Percentiles rank a stretch among this genome's conserved stretches.
Conservation (phyloP, 2,888 invertebrate genomes). For the Rhorus exstirpatorius region DNA sequence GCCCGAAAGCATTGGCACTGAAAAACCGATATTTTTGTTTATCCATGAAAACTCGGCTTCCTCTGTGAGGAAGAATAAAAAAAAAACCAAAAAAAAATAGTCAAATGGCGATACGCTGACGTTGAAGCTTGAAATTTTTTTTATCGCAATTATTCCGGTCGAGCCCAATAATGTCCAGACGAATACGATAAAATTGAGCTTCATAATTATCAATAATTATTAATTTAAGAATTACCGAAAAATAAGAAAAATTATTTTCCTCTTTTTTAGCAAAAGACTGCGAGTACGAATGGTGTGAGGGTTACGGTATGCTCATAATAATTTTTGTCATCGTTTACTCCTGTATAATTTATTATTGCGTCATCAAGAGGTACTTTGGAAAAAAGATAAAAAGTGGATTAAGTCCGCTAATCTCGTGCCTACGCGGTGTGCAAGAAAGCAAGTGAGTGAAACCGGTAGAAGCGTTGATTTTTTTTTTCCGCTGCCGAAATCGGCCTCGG, state of each 20-base stretch:
- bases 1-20: too few relatives aligned
- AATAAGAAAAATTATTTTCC: too few relatives aligned
- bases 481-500: not conserved
- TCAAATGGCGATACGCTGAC: too few relatives aligned
- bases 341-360: slow-evolving; percentile 89
- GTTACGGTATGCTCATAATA: slow-evolving; percentile 91
- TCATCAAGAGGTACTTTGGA: slow-evolving; percentile 88
- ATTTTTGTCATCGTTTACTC: slow-evolving; percentile 88
- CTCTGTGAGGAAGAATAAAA: too few relatives aligned
- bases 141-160: not conserved
- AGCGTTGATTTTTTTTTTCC: slow-evolving; percentile 5
- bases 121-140: not conserved
- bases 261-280: slow-evolving; percentile 72
- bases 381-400: slow-evolving; percentile 83
- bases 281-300: slow-evolving; percentile 87
- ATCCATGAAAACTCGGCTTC: too few relatives aligned
- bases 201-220: too few relatives aligned
- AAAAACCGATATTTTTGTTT: too few relatives aligned
- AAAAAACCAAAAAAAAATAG: too few relatives aligned
- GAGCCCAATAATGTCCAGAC: too few relatives aligned
- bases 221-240: too few relatives aligned
- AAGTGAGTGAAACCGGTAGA: slow-evolving; percentile 64
- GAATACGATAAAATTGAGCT: too few relatives aligned
- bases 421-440: slow-evolving; percentile 46
- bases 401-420: slow-evolving; percentile 64